Evolutionary conservation across 2,113 vertebrate genomes (phyloP).

Genomic region (Oxyura jamaicensis): DNA sequence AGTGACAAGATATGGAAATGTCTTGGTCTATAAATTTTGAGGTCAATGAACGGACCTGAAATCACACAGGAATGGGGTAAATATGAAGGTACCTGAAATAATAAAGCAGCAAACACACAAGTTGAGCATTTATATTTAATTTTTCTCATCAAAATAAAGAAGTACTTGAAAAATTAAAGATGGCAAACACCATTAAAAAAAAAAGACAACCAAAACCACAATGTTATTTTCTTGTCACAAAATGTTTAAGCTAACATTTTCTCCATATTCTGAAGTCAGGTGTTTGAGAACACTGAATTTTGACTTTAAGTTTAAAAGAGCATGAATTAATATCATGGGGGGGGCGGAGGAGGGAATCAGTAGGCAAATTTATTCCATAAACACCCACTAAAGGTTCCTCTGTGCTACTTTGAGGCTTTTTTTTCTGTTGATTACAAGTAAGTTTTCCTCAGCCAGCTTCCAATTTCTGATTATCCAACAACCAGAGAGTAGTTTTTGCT

Average conservation of each 20-base stretch:
- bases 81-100: background rate
- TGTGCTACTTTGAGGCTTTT: background rate
- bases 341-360: fast-evolving
- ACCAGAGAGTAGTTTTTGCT: background rate
- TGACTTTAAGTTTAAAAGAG: background rate
- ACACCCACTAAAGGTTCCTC: background rate
- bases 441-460: background rate
- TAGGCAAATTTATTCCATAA: background rate
- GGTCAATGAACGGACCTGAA: background rate
- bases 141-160: background rate
- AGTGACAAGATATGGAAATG: background rate
- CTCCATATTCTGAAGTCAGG: background rate
- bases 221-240: background rate
- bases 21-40: background rate
- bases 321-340: background rate
- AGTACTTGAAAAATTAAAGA: background rate
- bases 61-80: background rate
- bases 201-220: background rate
- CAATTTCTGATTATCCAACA: background rate
- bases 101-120: background rate
- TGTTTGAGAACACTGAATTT: background rate
- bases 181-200: background rate
- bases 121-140: background rate
- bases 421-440: background rate
- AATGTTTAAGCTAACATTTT: background rate